These are phyloP conservation scores for Pangasius larnaudii DNA, from an alignment of 2,797 vertebrate species.

Conservation along the genomic window DNA sequence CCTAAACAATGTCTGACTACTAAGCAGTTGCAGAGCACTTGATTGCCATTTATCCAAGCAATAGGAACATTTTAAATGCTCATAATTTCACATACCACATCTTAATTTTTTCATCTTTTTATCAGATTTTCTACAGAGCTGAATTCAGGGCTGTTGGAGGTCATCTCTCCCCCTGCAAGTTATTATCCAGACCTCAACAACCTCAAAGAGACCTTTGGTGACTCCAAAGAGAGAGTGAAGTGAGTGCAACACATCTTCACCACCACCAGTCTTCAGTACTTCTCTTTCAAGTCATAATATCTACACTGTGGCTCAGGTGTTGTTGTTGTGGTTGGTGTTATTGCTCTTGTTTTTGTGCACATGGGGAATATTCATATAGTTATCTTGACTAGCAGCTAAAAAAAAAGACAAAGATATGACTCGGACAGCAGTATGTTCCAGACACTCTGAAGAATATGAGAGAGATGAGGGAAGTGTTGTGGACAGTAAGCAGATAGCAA, in stretches of 20 bases:
- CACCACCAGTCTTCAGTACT: neutral
- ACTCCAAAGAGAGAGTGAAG: slow-evolving; percentile 95
- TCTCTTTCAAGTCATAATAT: neutral
- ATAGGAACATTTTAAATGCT: neutral
- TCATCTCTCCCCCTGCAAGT: slow-evolving; percentile 91
- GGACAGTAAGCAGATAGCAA: neutral
- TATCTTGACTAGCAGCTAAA: neutral
- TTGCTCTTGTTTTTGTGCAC: neutral
- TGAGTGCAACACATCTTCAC: slow-evolving; percentile 65
- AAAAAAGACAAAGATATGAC: neutral
- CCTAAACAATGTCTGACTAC: neutral
- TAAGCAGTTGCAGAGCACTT: neutral
- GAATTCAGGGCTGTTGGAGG: slow-evolving; percentile 91
- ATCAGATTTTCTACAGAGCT: slow-evolving; percentile 92
- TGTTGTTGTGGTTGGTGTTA: slow-evolving; percentile 3
- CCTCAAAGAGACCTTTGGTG: slow-evolving; percentile 97
- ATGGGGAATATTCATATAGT: neutral
- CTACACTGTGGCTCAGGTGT: neutral
- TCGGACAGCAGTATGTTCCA: neutral
- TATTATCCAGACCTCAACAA: slow-evolving; percentile 94
- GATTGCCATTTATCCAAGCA: neutral
- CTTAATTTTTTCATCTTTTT: neutral
- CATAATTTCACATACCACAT: neutral
- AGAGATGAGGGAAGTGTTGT: neutral
- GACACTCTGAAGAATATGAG: neutral